Base-by-base conservation (phyloP, 2,797 vertebrate species). In the Mustela erminea region DNA sequence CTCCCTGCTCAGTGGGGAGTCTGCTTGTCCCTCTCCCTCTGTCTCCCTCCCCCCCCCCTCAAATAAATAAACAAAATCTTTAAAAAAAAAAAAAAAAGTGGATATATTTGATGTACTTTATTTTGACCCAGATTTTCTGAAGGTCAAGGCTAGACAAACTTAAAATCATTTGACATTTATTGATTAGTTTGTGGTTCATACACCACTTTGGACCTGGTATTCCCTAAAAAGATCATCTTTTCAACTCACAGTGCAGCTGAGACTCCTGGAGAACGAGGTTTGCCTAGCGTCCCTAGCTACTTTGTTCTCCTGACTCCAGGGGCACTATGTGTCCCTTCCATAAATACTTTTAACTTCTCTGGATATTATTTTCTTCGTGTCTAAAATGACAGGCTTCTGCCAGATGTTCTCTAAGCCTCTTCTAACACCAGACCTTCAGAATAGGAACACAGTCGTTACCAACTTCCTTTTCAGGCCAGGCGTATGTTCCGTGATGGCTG, bases 221-320 rank as follows among this genome's bases (percentile, higher is more conserved):
- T 87, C 93, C 72, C 70, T 41, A n/a, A 74, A 52, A 86, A 92
- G 27, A 75, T 81, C 9, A 82, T 49, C 95, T 90, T 83, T 95
- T 95, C 62, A 38, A 64, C 2, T 54, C 17, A 81, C 49, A 92
- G 96, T 97, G 52, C 7, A 27, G n/a, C 35, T 23, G 21, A 91
- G 75, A 92, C 32, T 94, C 29, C 43, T 27, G 90, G 84, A 72
- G 52, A 78, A 83, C 23, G 18, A 77, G 58, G 62, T 74, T 87
- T 93, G 21, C 60, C 46, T 78, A 56, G 38, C 18, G 13, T 52
- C 32, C 81, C 15, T 91, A 9, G 38, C 62, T 95, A 75, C 46
- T 78, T 95, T 70, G 21, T 95, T 91, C 41, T 95, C 52, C 7
- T 58, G 60, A 78, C 32, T 72, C 66, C 54, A 68, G 49, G 35